Conservation (phyloP, 2,888 invertebrate genomes). For the Mystacides longicornis region DNA sequence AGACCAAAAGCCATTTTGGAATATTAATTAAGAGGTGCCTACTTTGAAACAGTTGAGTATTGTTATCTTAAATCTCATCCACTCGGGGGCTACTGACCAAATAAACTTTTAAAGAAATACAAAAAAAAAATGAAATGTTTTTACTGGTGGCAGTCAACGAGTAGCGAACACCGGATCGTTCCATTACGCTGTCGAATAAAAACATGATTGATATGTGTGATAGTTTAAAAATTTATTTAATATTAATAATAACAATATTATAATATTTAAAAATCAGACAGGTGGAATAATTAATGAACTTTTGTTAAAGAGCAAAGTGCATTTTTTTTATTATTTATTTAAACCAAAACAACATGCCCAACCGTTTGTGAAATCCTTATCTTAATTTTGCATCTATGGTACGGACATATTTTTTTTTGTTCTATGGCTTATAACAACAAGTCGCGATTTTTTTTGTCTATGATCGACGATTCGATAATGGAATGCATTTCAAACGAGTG, state of each 20-base stretch:
- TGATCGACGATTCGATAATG: background rate
- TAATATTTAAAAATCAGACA: background rate
- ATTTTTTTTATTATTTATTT: background rate
- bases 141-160: background rate
- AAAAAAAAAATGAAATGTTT: background rate
- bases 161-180: background rate
- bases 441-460: background rate
- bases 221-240: background rate
- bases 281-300: slow-evolving; percentile 1
- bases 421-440: too few relatives aligned
- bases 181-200: slow-evolving; percentile 1
- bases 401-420: too few relatives aligned
- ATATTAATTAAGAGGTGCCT: background rate
- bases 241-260: background rate
- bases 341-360: background rate
- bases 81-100: background rate
- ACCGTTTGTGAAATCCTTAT: background rate
- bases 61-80: background rate
- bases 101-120: too few relatives aligned
- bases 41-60: background rate
- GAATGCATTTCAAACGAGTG: background rate
- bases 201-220: background rate
- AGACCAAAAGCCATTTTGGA: background rate
- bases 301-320: background rate
- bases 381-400: background rate